A percentile compares a stretch with the other conserved stretches of the same genome.
These are phyloP conservation scores for Eurytoma adleriae DNA, from an alignment of 2,888 invertebrate species.

Conservation along the genomic window DNA sequence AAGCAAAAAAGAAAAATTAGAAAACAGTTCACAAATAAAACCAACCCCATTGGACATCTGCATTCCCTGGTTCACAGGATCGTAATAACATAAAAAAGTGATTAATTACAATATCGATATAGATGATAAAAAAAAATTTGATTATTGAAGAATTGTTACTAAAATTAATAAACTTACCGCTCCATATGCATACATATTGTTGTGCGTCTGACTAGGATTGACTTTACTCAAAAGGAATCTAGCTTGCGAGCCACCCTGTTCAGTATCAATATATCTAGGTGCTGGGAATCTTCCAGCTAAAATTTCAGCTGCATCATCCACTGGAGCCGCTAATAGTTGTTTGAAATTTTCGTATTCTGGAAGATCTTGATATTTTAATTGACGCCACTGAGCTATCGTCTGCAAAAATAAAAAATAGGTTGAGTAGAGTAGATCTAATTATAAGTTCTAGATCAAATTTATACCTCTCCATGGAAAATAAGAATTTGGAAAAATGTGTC, in stretches of 20 bases:
- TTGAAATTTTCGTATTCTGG: conserved; percentile 99
- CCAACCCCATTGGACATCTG: conserved; percentile 84
- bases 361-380: conserved; percentile 96
- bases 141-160: not conserved
- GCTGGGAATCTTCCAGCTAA: conserved; percentile 97
- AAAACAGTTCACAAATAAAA: conserved; percentile 74
- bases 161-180: conserved; percentile 81
- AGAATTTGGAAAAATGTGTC: conserved; percentile 99
- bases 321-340: conserved; percentile 95
- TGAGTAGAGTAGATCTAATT: conserved; percentile 21
- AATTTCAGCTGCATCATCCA: conserved; percentile 98
- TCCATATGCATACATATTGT: conserved; percentile 98
- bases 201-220: conserved; percentile 99
- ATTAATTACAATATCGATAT: conserved; percentile 68
- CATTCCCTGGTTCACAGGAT: conserved; percentile 80
- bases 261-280: conserved; percentile 99
- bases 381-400: conserved; percentile 99
- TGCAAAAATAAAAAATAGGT: conserved; percentile 70
- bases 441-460: not conserved
- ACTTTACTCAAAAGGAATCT: conserved; percentile 99
- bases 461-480: conserved; percentile 98
- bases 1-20: conserved; percentile 41
- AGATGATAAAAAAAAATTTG: conserved; percentile 35
- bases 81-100: conserved; percentile 70
- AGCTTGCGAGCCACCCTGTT: conserved; percentile 99